phyloP scores from a whole-genome alignment of 2,797 vertebrate genomes.

The Momotus momota region DNA sequence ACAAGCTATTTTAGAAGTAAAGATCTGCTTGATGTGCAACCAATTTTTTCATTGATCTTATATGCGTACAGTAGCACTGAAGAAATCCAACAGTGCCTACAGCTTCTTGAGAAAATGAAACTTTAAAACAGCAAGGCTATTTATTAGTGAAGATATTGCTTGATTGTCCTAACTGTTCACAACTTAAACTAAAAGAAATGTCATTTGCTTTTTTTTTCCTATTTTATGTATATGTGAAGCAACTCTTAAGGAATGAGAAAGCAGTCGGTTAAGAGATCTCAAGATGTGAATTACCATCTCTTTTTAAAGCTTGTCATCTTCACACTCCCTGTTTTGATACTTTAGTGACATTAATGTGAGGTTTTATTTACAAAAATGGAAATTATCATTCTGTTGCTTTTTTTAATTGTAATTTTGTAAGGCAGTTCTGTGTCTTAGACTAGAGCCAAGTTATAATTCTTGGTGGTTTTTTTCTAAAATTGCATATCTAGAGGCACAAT shows the following conservation, averaged over 20 bases:
- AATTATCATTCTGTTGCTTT: too few relatives aligned
- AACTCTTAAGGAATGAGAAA: neutral
- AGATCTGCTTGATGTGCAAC: neutral
- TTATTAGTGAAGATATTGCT: neutral
- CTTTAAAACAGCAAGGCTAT: neutral
- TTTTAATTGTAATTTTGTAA: neutral
- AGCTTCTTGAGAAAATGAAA: neutral
- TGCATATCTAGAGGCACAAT: neutral
- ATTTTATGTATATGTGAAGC: neutral
- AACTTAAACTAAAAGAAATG: neutral
- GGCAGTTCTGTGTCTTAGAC: neutral
- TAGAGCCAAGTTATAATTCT: neutral
- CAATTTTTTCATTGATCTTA: neutral
- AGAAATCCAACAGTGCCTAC: neutral
- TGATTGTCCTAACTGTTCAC: neutral
- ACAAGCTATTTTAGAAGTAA: neutral
- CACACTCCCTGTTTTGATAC: neutral
- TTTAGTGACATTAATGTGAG: neutral
- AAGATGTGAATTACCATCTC: neutral
- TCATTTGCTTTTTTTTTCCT: neutral
- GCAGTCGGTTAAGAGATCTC: neutral
- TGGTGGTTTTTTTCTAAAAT: neutral
- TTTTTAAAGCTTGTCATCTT: neutral
- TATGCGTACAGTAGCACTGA: neutral
- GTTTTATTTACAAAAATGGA: neutral